A percentile compares a stretch with the other conserved stretches of the same genome.
Conservation (phyloP, 2,888 invertebrate species). For the Pammene aurita region DNA sequence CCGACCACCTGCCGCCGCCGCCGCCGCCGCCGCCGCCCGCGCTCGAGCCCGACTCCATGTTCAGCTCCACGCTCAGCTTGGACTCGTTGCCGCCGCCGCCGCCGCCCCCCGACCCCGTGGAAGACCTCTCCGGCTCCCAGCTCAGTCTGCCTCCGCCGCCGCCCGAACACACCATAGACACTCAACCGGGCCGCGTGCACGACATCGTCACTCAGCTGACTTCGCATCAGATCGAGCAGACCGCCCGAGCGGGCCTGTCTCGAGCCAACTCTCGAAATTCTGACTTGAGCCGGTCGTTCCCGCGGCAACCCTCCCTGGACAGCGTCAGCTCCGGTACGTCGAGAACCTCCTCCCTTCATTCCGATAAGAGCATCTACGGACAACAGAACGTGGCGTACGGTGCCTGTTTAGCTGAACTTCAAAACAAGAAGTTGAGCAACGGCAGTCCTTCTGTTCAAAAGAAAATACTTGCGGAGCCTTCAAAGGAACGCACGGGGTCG, state of each 20-base stretch:
- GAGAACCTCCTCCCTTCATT: constrained; percentile 71
- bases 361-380: constrained; percentile 70
- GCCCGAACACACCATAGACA: constrained; percentile 77
- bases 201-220: constrained; percentile 74
- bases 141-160: constrained; percentile 91
- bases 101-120: constrained; percentile 78
- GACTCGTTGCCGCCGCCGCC: constrained; percentile 92
- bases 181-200: constrained; percentile 67
- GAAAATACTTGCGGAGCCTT: constrained; percentile 63
- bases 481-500: constrained; percentile 76
- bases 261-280: constrained; percentile 68
- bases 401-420: constrained; percentile 83
- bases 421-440: constrained; percentile 77
- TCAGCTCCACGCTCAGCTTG: constrained; percentile 89
- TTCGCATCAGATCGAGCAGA: constrained; percentile 69
- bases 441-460: constrained; percentile 67
- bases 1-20: constrained; percentile 63
- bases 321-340: constrained; percentile 81
- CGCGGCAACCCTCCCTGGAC: constrained; percentile 82
- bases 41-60: constrained; percentile 82
- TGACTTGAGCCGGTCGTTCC: constrained; percentile 71
- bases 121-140: constrained; percentile 87
- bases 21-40: constrained; percentile 77
- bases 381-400: constrained; percentile 70
- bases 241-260: constrained; percentile 64